Base-by-base conservation (phyloP, 2,888 invertebrate genomes). In the Drymonia ruficornis region DNA sequence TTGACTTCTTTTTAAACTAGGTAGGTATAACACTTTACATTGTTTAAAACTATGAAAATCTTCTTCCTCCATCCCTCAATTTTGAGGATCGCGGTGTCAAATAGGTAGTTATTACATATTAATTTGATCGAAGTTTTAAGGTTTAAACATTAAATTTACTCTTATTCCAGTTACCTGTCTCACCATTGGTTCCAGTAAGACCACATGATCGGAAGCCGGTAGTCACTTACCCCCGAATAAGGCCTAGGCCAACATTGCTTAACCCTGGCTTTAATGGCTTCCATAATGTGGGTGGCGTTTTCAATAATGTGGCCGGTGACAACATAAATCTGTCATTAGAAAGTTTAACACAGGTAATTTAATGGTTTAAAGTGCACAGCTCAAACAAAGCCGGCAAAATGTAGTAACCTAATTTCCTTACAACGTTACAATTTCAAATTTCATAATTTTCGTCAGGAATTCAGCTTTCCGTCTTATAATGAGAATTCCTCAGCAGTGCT, bases 251-350 rank as follows among this genome's bases (percentile, higher is more conserved):
- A 16, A 66, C 63, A 46, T 65, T 47, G 12, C 18, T 47, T 9
- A 47, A 34, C 34, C 11, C 54, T 49, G 63, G 63, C 38, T 90
- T 63, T 53, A 90, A 91, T 73, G 89, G 90, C 18, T 84, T 72
- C 62, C 77, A 65, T 50, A 76, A 61, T 61, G 56, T 52, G 8
- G 36, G 58, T n/a, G 70, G 63, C 53, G 18, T 69, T 12, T 80
- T 61, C 52, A 75, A 56, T 28, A 65, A 67, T 53, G 66, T 63
- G 11, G 43, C 60, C 50, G 64, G 78, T 71, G 92, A 93, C 61
- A 91, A 88, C 63, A 86, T 93, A 8, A 93, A 93, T 74, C 78
- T 93, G 45, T 93, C 93, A 19, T 56, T 93, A 62, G 93, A 93
- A 58, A 92, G 76, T 70, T 80, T 93, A 59, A 93, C 93, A 42